Evolutionary conservation across 2,797 vertebrate species (phyloP).

Genomic region (Poecile montanus): DNA sequence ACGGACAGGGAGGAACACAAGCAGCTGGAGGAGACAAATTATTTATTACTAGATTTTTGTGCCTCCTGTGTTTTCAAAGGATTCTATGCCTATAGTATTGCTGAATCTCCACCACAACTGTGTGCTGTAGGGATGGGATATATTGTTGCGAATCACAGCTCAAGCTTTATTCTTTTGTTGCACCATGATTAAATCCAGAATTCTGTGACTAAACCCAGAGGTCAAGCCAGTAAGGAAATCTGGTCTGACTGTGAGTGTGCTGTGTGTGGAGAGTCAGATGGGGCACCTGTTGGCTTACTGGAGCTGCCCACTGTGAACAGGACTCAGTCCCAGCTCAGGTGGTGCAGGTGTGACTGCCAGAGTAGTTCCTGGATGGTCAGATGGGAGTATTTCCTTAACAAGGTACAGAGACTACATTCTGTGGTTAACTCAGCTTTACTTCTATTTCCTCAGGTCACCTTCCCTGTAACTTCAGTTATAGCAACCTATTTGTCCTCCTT

Average conservation of each 20-base stretch:
- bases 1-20: background rate
- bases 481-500: background rate
- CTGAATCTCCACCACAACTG: background rate
- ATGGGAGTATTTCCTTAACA: background rate
- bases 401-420: background rate
- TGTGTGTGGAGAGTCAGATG: background rate
- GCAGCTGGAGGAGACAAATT: background rate
- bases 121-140: background rate
- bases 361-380: background rate
- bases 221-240: background rate
- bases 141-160: background rate
- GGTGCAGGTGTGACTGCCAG: background rate
- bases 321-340: fast-evolving
- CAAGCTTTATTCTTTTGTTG: background rate
- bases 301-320: background rate
- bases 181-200: background rate
- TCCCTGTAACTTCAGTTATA: background rate
- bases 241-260: background rate
- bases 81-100: background rate
- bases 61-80: background rate
- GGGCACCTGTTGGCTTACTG: background rate
- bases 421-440: background rate
- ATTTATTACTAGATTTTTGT: background rate
- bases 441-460: background rate
- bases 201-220: background rate